Base-by-base conservation (phyloP, 92 coral and sea anemone genomes). In the Galaxea fascicularis region DNA sequence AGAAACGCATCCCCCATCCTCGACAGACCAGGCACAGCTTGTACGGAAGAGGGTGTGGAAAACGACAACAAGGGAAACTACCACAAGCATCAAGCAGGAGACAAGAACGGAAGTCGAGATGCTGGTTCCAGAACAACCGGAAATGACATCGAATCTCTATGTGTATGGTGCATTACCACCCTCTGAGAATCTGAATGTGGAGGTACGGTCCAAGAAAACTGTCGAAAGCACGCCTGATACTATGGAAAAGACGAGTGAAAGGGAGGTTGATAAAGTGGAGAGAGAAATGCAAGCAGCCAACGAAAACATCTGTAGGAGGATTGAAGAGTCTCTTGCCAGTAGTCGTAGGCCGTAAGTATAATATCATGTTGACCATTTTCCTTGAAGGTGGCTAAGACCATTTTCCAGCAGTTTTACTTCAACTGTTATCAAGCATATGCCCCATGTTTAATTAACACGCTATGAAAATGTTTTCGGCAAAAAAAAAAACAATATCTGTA, bases 1-100 rank as follows among this genome's bases (percentile, higher is more conserved):
- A 27, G 91, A 95, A 44, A 96, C 93, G n/a, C 60, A 80, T 60
- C 95, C 87, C n/a, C 89, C 86, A 22, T 87, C 84, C 27, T 77
- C 93, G 8, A 82, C 97, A 17, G 97, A 91, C 52, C 84, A 72
- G 78, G 86, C 92, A 18, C 91, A 89, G 72, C 83, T 89, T 14
- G 85, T 87, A 0, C 93, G 99, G 65, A 96, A 89, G 56, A 87
- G 99, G 46, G 93, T 98, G 41, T 96, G 98, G 98, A 79, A 85
- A 53, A 96, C 99, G 49, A 96, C 99, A 47, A 96, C 99, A 27
- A 87, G 97, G 72, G 99, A 96, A 86, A 96, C 98, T 9, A 93
- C 96, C 29, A 92, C 99, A 65, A 96, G 99, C 71, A 93, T 96
- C 30, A 92, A 89, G 87, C 98, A 94, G 46, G 98, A 96, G 71